phyloP scores from a whole-genome alignment of 1,140 invertebrate genomes.

The Aphaenogaster floridana region DNA sequence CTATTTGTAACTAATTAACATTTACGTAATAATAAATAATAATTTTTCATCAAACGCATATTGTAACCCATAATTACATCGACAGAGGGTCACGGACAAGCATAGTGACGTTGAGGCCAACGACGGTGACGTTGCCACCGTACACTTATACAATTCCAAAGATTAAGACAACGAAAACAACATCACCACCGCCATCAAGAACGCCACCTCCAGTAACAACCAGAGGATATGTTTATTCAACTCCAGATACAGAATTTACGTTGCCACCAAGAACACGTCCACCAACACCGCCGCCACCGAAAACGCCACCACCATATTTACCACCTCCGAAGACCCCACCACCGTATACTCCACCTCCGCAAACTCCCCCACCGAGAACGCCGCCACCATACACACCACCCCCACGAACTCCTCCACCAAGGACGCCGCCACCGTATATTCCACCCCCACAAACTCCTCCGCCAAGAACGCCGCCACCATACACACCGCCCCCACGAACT shows the following conservation, averaged over 20 bases:
- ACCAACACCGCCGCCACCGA: slow-evolving; percentile 55
- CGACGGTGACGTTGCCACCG: neutral
- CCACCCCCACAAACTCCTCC: slow-evolving; percentile 20
- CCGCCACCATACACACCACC: slow-evolving; percentile 14
- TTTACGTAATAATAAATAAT: slow-evolving; percentile 18
- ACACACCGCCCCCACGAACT: slow-evolving; percentile 23
- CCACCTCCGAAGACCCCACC: slow-evolving; percentile 40
- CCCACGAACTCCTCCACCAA: slow-evolving; percentile 31
- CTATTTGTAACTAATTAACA: neutral
- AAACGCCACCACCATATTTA: slow-evolving; percentile 49
- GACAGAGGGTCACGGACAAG: slow-evolving; percentile 22
- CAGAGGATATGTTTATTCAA: no score
- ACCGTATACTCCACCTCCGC: slow-evolving; percentile 36
- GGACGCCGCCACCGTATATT: slow-evolving; percentile 51
- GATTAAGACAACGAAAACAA: neutral
- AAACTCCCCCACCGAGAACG: slow-evolving; percentile 36
- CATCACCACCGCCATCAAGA: slow-evolving; percentile 44
- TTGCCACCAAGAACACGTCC: slow-evolving; percentile 34
- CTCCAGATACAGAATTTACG: no score
- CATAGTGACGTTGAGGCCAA: neutral
- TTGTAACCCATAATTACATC: slow-evolving; percentile 17
- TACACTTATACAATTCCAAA: neutral
- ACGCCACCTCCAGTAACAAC: neutral
- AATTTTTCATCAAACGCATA: neutral
- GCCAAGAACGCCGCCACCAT: slow-evolving; percentile 32